Conservation (phyloP, 2,113 vertebrate species). For the Todiramphus saurophagus region DNA sequence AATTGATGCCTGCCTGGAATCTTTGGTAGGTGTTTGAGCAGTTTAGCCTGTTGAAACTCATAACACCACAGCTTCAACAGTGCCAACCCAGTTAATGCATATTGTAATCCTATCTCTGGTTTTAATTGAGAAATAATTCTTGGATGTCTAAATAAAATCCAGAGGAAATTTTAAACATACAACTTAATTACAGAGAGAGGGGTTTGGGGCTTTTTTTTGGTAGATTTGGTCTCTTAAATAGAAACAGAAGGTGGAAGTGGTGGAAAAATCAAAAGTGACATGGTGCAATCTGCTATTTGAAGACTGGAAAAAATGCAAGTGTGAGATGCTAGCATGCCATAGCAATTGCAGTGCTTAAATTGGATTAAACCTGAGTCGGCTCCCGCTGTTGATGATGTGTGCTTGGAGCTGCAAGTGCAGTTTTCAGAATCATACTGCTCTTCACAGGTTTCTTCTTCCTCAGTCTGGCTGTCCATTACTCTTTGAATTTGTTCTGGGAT, state of each 20-base stretch:
- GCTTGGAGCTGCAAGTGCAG: neutral
- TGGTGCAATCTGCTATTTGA: neutral
- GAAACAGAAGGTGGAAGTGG: neutral
- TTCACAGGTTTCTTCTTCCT: neutral
- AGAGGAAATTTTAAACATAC: neutral
- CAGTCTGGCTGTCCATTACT: neutral
- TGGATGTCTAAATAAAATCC: neutral
- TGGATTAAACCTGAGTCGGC: conserved; percentile 17
- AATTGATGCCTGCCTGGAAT: neutral
- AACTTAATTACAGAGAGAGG: neutral
- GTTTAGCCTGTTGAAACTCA: neutral
- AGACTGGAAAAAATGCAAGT: neutral
- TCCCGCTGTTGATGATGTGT: neutral
- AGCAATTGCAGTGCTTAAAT: neutral
- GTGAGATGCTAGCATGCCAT: neutral
- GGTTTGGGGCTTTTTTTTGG: neutral
- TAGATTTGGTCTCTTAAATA: neutral
- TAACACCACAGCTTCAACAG: neutral
- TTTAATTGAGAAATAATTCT: neutral
- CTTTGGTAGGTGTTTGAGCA: neutral
- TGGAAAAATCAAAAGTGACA: neutral
- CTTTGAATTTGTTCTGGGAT: neutral
- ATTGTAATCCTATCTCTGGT: neutral
- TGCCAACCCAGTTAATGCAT: neutral
- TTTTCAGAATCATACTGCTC: neutral